Evolutionary conservation across 1,140 invertebrate species (phyloP), one percentile per base, ranked within the genome.

Genomic region (Heliconius congener): DNA sequence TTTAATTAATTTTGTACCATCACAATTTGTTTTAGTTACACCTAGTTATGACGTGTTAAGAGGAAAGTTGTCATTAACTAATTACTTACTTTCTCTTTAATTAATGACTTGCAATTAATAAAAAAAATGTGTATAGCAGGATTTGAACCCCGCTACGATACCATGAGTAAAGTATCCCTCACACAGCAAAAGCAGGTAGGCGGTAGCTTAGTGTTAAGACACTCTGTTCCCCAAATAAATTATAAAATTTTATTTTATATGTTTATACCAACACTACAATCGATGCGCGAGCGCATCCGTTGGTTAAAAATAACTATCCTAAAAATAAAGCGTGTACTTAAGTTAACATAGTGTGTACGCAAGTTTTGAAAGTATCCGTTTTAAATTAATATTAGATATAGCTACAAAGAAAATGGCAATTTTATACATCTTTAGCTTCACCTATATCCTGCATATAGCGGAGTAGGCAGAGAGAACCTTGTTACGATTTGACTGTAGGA

Each of bases 261-360:
- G 75, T 79, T 78, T 82, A n/a, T 80, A 76, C 78, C 37, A 57
- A 80, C 81, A 23, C 73, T 84, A 81, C 80, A 6, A 42, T 19
- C 37, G 74, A 74, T 81, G 83, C 80, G 80, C 80, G 39, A 70
- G 77, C 83, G 83, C 82, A 85, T 82, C 84, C 84, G 84, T 75
- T 77, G 80, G 74, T 77, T 79, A 76, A 79, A 85, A 85, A 85
- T 85, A 85, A 82, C 80, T 30, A 66, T 66, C 60, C 27, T 66
- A 3, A 23, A 66, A 66, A 66, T 66, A 66, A 66, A 66, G 27
- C 27, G 13, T 27, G 11, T 66, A n/a, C 60, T 30, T 27, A 11
- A 66, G 42, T 1, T 4, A 46, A 46, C 4, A 46, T 16, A 46
- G 42, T 46, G 4, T 16, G 42, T 46, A 4, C 42, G 55, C 55